These are phyloP conservation scores for Siphonodentalium dalli DNA, from an alignment of 2,888 invertebrate species.

Conservation along the genomic window DNA sequence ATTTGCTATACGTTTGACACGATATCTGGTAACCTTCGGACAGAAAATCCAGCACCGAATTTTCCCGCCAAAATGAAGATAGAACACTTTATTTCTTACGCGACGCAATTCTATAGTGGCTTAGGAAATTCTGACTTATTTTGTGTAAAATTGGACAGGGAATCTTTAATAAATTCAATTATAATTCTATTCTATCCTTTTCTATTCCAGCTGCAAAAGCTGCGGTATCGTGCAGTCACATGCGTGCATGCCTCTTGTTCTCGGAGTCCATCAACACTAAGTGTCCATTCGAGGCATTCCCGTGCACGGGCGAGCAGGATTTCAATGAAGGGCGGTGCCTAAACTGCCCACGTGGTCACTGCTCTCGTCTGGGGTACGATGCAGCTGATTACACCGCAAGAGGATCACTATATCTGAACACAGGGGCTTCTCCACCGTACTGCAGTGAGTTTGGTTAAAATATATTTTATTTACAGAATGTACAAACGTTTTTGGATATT, in stretches of 20 bases:
- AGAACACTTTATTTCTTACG: too few species aligned
- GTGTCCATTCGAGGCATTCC: constrained; percentile 81
- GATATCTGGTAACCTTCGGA: too few species aligned
- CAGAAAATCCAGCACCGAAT: too few species aligned
- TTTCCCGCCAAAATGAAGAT: too few species aligned
- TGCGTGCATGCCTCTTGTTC: constrained; percentile 83
- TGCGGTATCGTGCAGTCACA: constrained; percentile 79
- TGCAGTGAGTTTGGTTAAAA: constrained; percentile 44
- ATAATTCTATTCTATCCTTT: neutral
- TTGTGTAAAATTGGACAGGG: too few species aligned
- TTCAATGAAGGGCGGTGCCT: constrained; percentile 38
- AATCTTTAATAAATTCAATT: too few species aligned
- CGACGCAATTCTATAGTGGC: too few species aligned
- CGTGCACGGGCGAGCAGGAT: constrained; percentile 81
- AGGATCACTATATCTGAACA: constrained; percentile 37
- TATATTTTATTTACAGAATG: too few species aligned
- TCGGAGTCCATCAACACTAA: constrained; percentile 81
- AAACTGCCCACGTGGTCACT: constrained; percentile 30
- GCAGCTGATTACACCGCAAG: constrained; percentile 29
- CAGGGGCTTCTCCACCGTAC: constrained; percentile 31
- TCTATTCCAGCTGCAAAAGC: constrained; percentile 35
- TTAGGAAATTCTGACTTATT: too few species aligned
- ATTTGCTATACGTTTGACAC: too few species aligned
- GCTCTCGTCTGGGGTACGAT: constrained; percentile 40
- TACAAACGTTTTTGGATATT: too few species aligned